Base-by-base conservation (phyloP, 1,140 invertebrate species). In the Chrysomallon squamiferum region DNA sequence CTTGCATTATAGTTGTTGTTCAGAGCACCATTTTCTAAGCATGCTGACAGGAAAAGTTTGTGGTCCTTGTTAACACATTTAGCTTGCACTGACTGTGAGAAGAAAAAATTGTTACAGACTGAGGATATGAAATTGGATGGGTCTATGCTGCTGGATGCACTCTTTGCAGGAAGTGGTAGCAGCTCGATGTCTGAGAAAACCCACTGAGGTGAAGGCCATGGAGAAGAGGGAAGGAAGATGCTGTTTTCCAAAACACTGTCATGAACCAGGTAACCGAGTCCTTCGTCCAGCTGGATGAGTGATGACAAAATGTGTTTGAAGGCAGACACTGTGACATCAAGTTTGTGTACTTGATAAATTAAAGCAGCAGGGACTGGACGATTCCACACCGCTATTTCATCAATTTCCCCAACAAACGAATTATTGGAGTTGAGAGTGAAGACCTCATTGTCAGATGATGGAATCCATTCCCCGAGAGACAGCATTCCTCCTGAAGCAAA, bases 191-290 rank as follows among this genome's bases (percentile, higher is more conserved):
- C 62, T 2, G 75, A 76, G n/a, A 66, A 30, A 30, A 33, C 57
- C 75, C 75, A 76, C 0, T 30, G 15, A n/a, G 75, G 75, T 27
- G 68, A 47, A n/a, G 65, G 72, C 75, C 75, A 76, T 43, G 72
- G 72, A 13, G 30, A 59, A 3, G 54, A 43, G 13, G 75, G 75
- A 25, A 76, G 60, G 52, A 64, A 38, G 13, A 76, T 57, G 38
- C 64, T 59, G 38, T 69, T 69, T 13, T 58, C 62, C 7, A 58
- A 32, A 5, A 71, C 58, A 11, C 43, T 62, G 33, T 76, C 75
- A 63, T 70, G 66, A 5, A 63, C 69, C 1, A 22, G 62, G 30
- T 64, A 43, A 22, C 75, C 75, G 49, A 71, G 33, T n/a, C 72
- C 75, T 60, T 66, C 72, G 11, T 65, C 50, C 58, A 76, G 69